These are phyloP conservation scores for Aporrectodea caliginosa DNA, from an alignment of 1,140 invertebrate genomes.

Conservation along the genomic window DNA sequence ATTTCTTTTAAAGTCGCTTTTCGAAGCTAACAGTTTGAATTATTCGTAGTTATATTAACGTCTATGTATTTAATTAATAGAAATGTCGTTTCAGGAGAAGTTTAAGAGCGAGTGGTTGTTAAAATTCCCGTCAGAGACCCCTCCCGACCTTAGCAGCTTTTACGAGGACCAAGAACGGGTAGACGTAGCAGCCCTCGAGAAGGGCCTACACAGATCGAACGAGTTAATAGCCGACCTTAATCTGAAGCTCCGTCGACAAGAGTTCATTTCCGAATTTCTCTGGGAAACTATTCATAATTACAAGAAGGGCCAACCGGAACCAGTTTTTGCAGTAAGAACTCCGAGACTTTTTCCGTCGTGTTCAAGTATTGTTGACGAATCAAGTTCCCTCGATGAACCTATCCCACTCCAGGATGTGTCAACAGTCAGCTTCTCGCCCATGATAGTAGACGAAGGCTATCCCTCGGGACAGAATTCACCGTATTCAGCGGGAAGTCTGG, in stretches of 20 bases:
- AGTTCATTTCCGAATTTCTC: not conserved
- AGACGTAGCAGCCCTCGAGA: not conserved
- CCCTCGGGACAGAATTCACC: not conserved
- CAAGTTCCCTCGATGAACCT: not conserved
- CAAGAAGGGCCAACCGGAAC: not conserved
- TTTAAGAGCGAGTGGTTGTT: not conserved
- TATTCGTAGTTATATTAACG: too few species aligned
- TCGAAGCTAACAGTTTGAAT: too few species aligned
- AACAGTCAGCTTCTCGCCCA: not conserved
- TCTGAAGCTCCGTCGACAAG: not conserved
- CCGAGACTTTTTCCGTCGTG: not conserved
- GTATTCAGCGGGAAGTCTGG: not conserved
- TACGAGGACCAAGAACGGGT: not conserved
- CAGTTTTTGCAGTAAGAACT: not conserved
- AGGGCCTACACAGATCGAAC: not conserved
- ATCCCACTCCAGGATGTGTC: not conserved
- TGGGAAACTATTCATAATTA: not conserved
- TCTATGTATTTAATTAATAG: too few species aligned
- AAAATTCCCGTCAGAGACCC: not conserved
- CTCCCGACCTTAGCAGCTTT: not conserved
- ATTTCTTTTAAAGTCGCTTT: too few species aligned
- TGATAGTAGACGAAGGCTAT: not conserved
- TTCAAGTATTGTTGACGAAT: not conserved
- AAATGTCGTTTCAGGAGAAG: not conserved
- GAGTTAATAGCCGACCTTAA: not conserved